These are phyloP conservation scores for Microctonus hyperodae DNA, from an alignment of 2,888 invertebrate genomes.

Conservation along the genomic window DNA sequence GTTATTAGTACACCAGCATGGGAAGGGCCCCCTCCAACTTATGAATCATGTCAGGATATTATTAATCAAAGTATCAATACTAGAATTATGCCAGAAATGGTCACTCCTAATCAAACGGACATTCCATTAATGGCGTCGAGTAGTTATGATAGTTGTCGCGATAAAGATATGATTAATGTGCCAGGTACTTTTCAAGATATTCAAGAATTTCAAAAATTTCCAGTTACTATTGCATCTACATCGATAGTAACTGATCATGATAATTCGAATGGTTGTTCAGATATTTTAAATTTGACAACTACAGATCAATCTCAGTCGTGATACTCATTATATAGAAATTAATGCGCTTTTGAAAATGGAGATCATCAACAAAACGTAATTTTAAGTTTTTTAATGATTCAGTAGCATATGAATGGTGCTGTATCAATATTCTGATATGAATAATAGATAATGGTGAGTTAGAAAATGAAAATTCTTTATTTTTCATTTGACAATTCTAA, in stretches of 20 bases:
- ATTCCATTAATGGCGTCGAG: not conserved
- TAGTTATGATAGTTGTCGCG: not conserved
- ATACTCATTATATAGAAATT: conserved; percentile 43
- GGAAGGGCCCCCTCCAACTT: conserved; percentile 65
- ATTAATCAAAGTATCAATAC: conserved; percentile 35
- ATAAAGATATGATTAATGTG: conserved; percentile 9
- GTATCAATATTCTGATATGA: no score
- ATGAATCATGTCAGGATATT: conserved; percentile 48
- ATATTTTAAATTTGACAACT: not conserved
- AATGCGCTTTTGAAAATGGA: conserved; percentile 40
- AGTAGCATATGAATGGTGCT: not conserved
- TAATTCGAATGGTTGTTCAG: not conserved
- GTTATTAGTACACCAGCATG: conserved; percentile 54
- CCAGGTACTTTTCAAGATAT: conserved; percentile 32
- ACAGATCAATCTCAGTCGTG: conserved; percentile 30
- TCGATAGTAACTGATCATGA: conserved; percentile 7
- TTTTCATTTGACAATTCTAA: no score
- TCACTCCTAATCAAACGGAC: conserved; percentile 13
- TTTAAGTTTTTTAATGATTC: conserved; percentile 25
- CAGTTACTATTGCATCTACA: not conserved
- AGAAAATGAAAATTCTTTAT: no score
- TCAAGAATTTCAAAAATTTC: conserved; percentile 38
- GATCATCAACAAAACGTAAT: conserved; percentile 27
- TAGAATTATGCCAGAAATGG: conserved; percentile 15
- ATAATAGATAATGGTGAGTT: no score